phyloP scores from a whole-genome alignment of 2,888 invertebrate species.

The Tenthredo scrophulariae region DNA sequence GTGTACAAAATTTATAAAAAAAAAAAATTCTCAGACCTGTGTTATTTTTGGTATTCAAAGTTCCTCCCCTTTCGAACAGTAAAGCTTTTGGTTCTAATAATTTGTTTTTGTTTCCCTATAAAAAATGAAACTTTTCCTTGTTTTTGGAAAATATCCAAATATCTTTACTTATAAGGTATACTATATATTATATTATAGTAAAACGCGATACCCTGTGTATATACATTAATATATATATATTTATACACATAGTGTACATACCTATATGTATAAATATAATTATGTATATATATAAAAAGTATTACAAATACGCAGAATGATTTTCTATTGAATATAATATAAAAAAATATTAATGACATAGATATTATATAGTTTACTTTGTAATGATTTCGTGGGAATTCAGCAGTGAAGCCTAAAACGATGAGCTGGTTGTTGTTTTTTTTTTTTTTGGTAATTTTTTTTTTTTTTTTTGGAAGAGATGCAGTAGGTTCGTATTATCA shows the following conservation, averaged over 20 bases:
- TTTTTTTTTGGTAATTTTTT: background rate
- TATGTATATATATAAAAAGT: conserved; percentile 51
- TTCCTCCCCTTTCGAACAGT: too few species aligned
- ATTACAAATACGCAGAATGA: conserved; percentile 51
- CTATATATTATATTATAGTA: background rate
- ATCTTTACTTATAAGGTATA: background rate
- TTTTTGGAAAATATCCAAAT: background rate
- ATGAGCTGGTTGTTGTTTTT: conserved; percentile 24
- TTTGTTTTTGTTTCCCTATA: background rate
- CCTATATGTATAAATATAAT: background rate
- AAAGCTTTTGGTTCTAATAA: background rate
- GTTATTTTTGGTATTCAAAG: too few species aligned
- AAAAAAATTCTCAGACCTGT: too few species aligned
- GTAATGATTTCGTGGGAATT: conserved; percentile 41
- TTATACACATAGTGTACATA: background rate
- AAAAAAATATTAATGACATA: conserved; percentile 50
- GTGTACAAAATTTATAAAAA: too few species aligned
- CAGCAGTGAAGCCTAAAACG: conserved; percentile 38
- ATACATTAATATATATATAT: background rate
- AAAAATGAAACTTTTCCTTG: background rate
- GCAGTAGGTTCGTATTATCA: conserved; percentile 5
- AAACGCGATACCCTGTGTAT: background rate
- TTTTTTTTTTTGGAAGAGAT: conserved; percentile 41
- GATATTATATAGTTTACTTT: conserved; percentile 23
- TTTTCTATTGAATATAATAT: conserved; percentile 58